phyloP scores from a whole-genome alignment of 2,113 vertebrate species.

The Camelus bactrianus region DNA sequence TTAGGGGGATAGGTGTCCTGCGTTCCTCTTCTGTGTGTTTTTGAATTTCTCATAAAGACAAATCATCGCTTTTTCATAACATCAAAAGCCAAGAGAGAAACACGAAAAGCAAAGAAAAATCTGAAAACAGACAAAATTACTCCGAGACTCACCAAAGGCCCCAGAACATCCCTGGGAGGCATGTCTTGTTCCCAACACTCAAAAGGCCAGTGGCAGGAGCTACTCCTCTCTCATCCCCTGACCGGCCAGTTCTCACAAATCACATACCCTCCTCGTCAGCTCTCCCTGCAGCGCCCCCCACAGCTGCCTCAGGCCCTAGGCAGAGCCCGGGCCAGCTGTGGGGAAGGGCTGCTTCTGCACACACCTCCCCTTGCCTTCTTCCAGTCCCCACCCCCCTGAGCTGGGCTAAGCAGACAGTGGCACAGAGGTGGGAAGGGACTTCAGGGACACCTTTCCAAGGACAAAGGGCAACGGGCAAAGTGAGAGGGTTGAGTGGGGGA shows the following conservation, averaged over 20 bases:
- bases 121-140: constrained; percentile 62
- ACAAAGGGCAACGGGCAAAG: neutral
- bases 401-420: constrained; percentile 61
- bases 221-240: neutral
- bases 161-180: neutral
- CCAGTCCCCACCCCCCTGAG: constrained; percentile 28
- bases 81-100: neutral
- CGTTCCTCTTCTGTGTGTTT: neutral
- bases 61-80: neutral
- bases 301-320: neutral
- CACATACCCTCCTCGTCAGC: constrained; percentile 29
- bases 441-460: constrained; percentile 47
- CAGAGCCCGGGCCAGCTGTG: neutral
- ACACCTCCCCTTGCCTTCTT: constrained; percentile 2
- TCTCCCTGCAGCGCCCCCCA: neutral
- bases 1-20: accelerated
- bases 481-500: neutral
- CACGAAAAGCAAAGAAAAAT: constrained; percentile 3
- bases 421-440: constrained; percentile 25
- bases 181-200: neutral
- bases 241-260: constrained; percentile 37
- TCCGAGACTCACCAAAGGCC: constrained; percentile 51
- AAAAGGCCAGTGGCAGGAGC: constrained; percentile 33
- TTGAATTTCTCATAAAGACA: constrained; percentile 3
- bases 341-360: neutral